Conservation (phyloP, 2,113 vertebrate species). For the Empidonax alnorum region DNA sequence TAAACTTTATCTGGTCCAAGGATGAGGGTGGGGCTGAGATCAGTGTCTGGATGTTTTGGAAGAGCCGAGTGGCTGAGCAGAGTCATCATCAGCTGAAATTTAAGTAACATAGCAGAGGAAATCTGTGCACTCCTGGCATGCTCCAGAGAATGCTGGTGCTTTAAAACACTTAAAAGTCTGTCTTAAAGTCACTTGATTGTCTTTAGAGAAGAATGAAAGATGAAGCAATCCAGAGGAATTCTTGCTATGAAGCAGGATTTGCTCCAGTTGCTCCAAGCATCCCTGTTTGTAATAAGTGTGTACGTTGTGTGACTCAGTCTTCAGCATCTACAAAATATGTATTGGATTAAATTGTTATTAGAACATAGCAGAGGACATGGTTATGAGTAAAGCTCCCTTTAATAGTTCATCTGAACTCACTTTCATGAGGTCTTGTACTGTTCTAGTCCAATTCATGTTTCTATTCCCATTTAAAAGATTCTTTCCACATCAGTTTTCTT, state of each 20-base stretch:
- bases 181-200: conserved; percentile 26
- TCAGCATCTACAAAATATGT: conserved; percentile 68
- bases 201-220: conserved; percentile 53
- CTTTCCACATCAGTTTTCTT: conserved; percentile 29
- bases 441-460: conserved; percentile 58
- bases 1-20: neutral
- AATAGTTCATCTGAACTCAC: conserved; percentile 64
- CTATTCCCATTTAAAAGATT: conserved; percentile 46
- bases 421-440: conserved; percentile 60
- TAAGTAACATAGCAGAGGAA: neutral
- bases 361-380: conserved; percentile 58
- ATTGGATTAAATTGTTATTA: conserved; percentile 77
- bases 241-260: conserved; percentile 37
- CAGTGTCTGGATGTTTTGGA: neutral
- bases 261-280: conserved; percentile 53
- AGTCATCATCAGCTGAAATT: neutral
- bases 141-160: neutral
- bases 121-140: neutral
- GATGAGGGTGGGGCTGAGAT: neutral
- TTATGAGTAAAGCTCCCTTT: conserved; percentile 70
- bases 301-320: conserved; percentile 49
- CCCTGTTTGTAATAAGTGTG: conserved; percentile 58
- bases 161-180: neutral
- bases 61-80: neutral
- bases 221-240: conserved; percentile 42